phyloP scores from a whole-genome alignment of 2,888 invertebrate species.

The Apomyelois bistriatella region DNA sequence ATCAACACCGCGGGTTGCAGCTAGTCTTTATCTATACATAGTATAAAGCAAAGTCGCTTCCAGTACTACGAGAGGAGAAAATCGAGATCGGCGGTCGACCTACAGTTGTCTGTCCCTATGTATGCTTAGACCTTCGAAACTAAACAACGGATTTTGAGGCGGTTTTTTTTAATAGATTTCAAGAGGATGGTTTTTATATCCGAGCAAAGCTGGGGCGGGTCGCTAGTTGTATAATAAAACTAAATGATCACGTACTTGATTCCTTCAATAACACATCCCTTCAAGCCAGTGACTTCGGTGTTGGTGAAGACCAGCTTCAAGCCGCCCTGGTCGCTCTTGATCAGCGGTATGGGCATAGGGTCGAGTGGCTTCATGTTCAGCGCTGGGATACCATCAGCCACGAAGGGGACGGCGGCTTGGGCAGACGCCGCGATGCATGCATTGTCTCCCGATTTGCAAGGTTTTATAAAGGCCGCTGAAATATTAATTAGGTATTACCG shows the following conservation, averaged over 20 bases:
- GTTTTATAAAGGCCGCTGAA: slow-evolving; percentile 59
- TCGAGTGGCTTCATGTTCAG: slow-evolving; percentile 53
- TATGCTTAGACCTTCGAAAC: too few relatives aligned
- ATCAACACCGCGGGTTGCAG: too few relatives aligned
- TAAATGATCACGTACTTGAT: slow-evolving; percentile 47
- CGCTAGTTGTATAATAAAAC: too few relatives aligned
- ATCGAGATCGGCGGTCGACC: too few relatives aligned
- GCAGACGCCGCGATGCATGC: slow-evolving; percentile 46
- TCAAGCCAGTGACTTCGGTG: slow-evolving; percentile 53
- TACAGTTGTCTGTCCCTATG: too few relatives aligned
- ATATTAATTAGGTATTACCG: background rate
- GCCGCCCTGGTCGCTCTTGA: slow-evolving; percentile 50
- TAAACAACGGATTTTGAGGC: too few relatives aligned
- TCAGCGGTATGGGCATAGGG: slow-evolving; percentile 46
- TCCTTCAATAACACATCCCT: slow-evolving; percentile 47
- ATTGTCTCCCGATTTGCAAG: slow-evolving; percentile 50
- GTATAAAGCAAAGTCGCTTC: too few relatives aligned
- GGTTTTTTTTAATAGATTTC: too few relatives aligned
- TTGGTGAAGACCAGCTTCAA: slow-evolving; percentile 49
- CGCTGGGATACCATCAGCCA: slow-evolving; percentile 52
- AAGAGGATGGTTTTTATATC: too few relatives aligned
- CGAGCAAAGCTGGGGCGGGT: too few relatives aligned
- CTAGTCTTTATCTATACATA: too few relatives aligned
- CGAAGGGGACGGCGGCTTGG: slow-evolving; percentile 43
- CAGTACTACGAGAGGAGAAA: too few relatives aligned